Evolutionary conservation across 2,113 vertebrate genomes (phyloP), one percentile per base, ranked within the genome.

Genomic region (Muntiacus reevesi): DNA sequence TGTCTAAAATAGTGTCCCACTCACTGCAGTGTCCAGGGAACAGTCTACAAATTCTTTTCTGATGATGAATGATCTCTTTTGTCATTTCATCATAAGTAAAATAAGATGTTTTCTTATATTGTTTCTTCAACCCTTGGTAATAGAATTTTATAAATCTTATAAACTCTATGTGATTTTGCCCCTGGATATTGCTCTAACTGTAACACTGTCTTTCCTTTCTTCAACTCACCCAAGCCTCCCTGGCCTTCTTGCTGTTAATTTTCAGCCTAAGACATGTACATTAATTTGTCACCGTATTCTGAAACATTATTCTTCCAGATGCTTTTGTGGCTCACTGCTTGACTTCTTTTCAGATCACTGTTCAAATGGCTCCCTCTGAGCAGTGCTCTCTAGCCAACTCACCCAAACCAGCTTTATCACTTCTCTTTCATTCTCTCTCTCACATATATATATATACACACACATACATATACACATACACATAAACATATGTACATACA

Each of bases 11-110:
- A 55, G 14, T 79, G 60, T 86, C 52, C 43, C 81, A 7, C 11
- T 43, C 40, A 79, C 23, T 23, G 17, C 0, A 50, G 5, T 17
- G 19, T 36, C n/a, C 12, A 59, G 33, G 7, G 43, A 82, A 21
- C 16, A 30, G 64, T 55, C 82, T 59, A 81, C 36, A 86, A 40
- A 64, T n/a, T 19, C 16, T 16, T 93, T 93, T 92, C 45, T 47
- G 21, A 82, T 64, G 71, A 93, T 74, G 5, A 96, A 98, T 94
- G 28, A 6, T 13, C 23, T 52, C 14, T 97, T 95, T 54, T 97
- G 11, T 91, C 96, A 21, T 90, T 79, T 96, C 17, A 83, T 60
- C 94, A 94, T 47, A 62, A 89, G 33, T 64, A 54, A 57, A 83
- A 82, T 74, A 21, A 54, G 33, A 36, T 67, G 15, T 67, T 85